Evolutionary conservation across 2,113 vertebrate species (phyloP), one percentile per base, ranked within the genome.

Genomic region (Thunnus thynnus): DNA sequence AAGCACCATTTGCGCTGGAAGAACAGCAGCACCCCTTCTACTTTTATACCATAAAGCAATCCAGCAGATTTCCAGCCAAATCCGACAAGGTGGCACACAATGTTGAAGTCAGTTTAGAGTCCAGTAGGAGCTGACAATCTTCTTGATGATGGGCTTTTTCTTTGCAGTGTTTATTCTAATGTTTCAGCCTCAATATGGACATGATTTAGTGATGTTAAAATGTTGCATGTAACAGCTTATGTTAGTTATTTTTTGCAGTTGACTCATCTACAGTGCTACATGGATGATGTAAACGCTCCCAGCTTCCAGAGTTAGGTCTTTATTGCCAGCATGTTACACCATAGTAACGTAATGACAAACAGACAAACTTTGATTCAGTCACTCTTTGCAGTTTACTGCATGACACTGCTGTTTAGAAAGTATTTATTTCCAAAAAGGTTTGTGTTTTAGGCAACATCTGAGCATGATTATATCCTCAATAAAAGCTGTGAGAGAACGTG

Each of bases 321-420:
- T 54, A n/a, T 61, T 41, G 75, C 75, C 78, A 76, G 30, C 65
- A 54, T 72, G 63, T 82, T 87, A 78, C 82, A 11, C 72, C 84
- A 88, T 79, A 70, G 83, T 46, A 67, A 80, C 7, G 17, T 90
- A 87, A 91, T 86, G 83, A 86, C 77, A 88, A 87, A 86, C 86
- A 90, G 83, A 68, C 46, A 57, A 70, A 63, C 50, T 51, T 17
- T 57, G 55, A 66, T 50, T 60, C 62, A 66, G 65, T 62, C 44
- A 18, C 48, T 64, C 11, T 27, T 1, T 50, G 25, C 20, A 46
- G 48, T 46, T 78, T n/a, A 41, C 55, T 46, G 16, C 32, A 66
- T 62, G 72, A 75, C 46, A 18, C 27, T 32, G 54, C 27, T 58
- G 44, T 75, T 63, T n/a, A 55, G 30, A 20, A 46, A 36, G 1